Evolutionary conservation across 2,113 vertebrate genomes (phyloP).

Genomic region (Ornithorhynchus anatinus): DNA sequence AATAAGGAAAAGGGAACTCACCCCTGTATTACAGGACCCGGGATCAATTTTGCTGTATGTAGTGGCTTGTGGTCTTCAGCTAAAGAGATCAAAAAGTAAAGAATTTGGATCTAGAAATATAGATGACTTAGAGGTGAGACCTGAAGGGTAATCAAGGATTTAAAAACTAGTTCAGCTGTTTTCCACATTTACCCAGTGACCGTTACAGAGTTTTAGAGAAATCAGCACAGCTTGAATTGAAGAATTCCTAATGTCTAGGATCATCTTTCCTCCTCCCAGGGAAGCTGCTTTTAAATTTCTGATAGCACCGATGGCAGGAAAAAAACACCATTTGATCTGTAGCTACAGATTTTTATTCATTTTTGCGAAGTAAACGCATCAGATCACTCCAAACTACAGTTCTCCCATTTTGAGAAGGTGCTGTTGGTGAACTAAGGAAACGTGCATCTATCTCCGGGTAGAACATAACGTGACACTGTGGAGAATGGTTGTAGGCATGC

Average conservation of each 20-base stretch:
- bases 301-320: neutral
- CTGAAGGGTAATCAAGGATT: conserved; percentile 9
- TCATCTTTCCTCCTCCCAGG: conserved; percentile 6
- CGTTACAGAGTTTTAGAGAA: conserved; percentile 23
- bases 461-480: no score
- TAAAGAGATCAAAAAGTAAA: conserved; percentile 15
- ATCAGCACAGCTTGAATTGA: conserved; percentile 14
- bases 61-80: conserved; percentile 7
- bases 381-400: no score
- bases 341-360: neutral
- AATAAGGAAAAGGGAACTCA: neutral
- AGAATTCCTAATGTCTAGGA: conserved; percentile 6
- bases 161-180: conserved; percentile 39
- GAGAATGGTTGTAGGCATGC: no score
- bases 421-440: no score
- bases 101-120: conserved; percentile 7
- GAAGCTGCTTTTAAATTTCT: conserved; percentile 27
- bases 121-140: conserved; percentile 14
- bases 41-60: conserved; percentile 27
- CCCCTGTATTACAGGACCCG: neutral
- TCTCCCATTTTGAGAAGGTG: no score
- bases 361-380: no score
- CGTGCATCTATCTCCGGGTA: no score
- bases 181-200: conserved; percentile 16
- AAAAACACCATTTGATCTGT: neutral